Evolutionary conservation across 2,888 invertebrate species (phyloP).

Genomic region (Cremastobaeus sp.): DNA sequence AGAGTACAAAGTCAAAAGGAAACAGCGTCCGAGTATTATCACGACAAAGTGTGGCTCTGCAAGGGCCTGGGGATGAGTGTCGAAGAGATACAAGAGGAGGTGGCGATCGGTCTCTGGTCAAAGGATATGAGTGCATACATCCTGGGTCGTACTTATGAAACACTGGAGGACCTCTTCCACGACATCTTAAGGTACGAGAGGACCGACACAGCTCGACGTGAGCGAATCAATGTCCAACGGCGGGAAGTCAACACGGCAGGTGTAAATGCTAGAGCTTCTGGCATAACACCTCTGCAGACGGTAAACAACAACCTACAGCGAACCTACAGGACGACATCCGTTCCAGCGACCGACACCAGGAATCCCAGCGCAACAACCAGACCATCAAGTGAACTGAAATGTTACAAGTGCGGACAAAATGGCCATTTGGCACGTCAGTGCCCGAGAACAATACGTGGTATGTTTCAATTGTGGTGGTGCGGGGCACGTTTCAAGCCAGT

Average conservation of each 20-base stretch:
- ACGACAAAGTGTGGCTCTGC: constrained; percentile 13
- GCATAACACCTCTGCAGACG: neutral
- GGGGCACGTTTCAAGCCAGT: neutral
- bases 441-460: too few species aligned
- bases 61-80: neutral
- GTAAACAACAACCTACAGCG: neutral
- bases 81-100: constrained; percentile 4
- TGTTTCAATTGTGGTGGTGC: neutral
- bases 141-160: neutral
- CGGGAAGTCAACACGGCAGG: neutral
- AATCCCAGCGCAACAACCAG: too few species aligned
- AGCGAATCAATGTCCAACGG: constrained; percentile 3
- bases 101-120: constrained; percentile 6
- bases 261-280: neutral
- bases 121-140: neutral
- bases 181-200: constrained; percentile 2
- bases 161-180: constrained; percentile 1
- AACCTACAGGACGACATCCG: too few species aligned
- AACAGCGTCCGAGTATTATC: constrained; percentile 6
- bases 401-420: neutral
- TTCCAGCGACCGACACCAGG: too few species aligned
- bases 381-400: neutral
- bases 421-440: neutral
- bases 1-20: too few species aligned
- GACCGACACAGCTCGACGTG: neutral